Percentiles rank a stretch among this genome's conserved stretches.
Evolutionary conservation across 1,140 invertebrate genomes (phyloP).

Genomic region (Rhopalosiphum padi): DNA sequence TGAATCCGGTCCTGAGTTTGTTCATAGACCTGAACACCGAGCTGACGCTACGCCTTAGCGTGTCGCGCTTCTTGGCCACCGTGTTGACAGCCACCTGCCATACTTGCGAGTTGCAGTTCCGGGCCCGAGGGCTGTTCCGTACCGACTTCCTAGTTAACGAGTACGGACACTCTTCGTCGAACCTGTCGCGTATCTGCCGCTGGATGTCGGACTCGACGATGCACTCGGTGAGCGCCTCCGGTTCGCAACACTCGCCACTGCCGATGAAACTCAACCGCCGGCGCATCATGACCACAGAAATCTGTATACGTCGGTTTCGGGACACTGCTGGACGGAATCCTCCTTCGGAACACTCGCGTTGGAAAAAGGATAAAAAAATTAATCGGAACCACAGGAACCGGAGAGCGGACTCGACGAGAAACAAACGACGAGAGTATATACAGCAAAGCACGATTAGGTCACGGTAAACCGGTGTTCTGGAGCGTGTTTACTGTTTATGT

Average conservation of each 20-base stretch:
- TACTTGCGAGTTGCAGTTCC: constrained; percentile 46
- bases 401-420: background rate
- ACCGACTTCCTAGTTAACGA: background rate
- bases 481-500: background rate
- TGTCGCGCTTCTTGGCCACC: constrained; percentile 3
- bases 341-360: background rate
- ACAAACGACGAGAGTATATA: background rate
- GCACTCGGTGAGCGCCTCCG: background rate
- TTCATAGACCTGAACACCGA: constrained; percentile 44
- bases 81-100: constrained; percentile 41
- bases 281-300: constrained; percentile 35
- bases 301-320: no score
- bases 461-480: background rate
- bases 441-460: background rate
- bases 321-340: no score
- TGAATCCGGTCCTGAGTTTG: constrained; percentile 37
- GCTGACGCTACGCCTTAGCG: constrained; percentile 10
- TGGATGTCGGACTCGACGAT: constrained; percentile 60
- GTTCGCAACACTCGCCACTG: background rate
- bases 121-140: background rate
- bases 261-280: constrained; percentile 37
- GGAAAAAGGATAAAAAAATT: background rate
- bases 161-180: constrained; percentile 63
- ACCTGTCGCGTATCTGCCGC: constrained; percentile 65
- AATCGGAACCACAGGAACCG: background rate